These are phyloP conservation scores for Aleiodes testaceus DNA, from an alignment of 2,888 invertebrate genomes.

Conservation along the genomic window DNA sequence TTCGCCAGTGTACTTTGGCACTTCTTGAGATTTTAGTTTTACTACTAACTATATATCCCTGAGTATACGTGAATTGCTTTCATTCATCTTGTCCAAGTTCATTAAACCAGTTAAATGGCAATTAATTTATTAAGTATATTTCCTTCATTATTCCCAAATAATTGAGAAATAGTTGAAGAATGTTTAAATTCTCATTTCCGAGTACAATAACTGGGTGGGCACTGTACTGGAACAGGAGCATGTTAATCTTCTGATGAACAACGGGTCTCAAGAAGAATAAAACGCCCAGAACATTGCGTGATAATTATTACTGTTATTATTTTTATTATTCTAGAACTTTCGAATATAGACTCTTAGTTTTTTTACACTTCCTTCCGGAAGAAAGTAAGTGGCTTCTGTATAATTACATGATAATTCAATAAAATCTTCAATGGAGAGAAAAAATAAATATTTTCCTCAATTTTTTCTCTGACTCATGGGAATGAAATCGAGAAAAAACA, in stretches of 20 bases:
- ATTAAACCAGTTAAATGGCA: slow-evolving; percentile 25
- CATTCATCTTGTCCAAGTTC: slow-evolving; percentile 23
- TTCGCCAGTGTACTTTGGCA: slow-evolving; percentile 37
- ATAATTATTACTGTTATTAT: neutral
- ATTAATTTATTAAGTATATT: slow-evolving; percentile 7
- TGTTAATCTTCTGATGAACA: slow-evolving; percentile 19
- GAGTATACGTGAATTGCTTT: slow-evolving; percentile 23
- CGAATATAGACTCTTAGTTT: slow-evolving; percentile 11
- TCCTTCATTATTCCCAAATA: neutral
- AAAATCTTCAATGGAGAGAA: too few relatives aligned
- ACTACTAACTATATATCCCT: slow-evolving; percentile 26
- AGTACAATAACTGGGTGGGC: neutral
- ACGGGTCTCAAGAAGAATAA: slow-evolving; percentile 14
- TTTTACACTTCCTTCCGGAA: slow-evolving; percentile 26
- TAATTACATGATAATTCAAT: too few relatives aligned
- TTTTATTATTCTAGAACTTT: neutral
- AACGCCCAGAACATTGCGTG: slow-evolving; percentile 12
- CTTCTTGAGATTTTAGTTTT: slow-evolving; percentile 22
- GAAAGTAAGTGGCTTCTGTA: slow-evolving; percentile 16
- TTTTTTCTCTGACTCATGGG: slow-evolving; percentile 24
- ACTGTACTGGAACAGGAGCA: slow-evolving; percentile 31
- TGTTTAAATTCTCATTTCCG: neutral
- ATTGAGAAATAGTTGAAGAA: slow-evolving; percentile 30
- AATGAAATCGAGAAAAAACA: slow-evolving; percentile 7
- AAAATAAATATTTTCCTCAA: too few relatives aligned